These are phyloP conservation scores for Alaudala cheleensis DNA, from an alignment of 2,113 vertebrate genomes.

Conservation along the genomic window DNA sequence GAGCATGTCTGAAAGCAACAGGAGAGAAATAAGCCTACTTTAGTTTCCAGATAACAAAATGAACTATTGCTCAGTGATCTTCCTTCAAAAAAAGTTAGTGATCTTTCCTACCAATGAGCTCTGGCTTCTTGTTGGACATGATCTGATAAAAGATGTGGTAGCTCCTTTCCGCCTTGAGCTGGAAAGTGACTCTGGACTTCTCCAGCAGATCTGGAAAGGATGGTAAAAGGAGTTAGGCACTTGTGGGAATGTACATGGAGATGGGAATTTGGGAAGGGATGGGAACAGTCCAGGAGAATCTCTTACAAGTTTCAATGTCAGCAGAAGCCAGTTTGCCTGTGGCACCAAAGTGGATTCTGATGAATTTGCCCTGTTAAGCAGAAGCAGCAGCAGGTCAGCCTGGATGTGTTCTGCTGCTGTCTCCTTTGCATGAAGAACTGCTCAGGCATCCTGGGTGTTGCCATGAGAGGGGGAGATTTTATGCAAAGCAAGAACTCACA, in stretches of 20 bases:
- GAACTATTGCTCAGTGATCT: no score
- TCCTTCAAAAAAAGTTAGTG: no score
- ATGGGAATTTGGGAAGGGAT: not conserved
- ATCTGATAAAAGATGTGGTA: no score
- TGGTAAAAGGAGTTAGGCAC: no score
- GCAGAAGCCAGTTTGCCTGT: not conserved
- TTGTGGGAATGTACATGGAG: not conserved
- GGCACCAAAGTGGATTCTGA: not conserved
- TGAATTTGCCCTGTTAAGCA: not conserved
- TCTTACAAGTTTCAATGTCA: not conserved
- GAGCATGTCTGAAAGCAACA: not conserved
- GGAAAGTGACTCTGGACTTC: no score
- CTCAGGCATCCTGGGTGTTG: not conserved
- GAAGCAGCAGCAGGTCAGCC: not conserved
- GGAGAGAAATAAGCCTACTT: no score
- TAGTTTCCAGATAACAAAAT: no score
- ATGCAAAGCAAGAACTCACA: constrained; percentile 28
- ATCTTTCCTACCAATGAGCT: no score
- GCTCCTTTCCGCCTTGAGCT: no score
- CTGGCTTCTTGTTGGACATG: no score
- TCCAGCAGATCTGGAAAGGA: no score
- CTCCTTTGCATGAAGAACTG: not conserved
- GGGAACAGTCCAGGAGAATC: not conserved
- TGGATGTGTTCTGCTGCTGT: not conserved
- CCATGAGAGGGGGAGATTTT: not conserved